Evolutionary conservation across 2,888 invertebrate species (phyloP).

Genomic region (Julus scanicus): DNA sequence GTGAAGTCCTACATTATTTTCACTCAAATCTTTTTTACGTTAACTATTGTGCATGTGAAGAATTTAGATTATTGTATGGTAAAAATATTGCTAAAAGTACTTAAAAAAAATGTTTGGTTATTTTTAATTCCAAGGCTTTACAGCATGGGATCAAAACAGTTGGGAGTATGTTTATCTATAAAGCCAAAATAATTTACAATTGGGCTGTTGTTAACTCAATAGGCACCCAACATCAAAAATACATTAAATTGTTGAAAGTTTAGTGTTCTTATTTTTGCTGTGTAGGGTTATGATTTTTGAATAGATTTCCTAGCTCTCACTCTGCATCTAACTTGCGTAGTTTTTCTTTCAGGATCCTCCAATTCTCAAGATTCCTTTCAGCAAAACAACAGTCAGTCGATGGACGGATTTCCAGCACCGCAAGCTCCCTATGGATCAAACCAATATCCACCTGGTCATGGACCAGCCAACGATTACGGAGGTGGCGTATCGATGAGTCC

Average conservation of each 20-base stretch:
- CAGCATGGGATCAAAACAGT: no score
- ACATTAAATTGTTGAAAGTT: no score
- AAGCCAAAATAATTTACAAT: no score
- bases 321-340: not conserved
- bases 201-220: no score
- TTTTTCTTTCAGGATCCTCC: conserved; percentile 76
- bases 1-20: conserved; percentile 36
- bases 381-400: conserved; percentile 75
- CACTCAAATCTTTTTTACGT: not conserved
- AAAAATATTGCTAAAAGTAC: no score
- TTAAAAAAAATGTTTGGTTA: no score
- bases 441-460: conserved; percentile 59
- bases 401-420: conserved; percentile 73
- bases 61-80: no score
- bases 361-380: conserved; percentile 93
- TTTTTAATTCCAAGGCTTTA: no score
- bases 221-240: no score
- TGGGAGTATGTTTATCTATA: no score
- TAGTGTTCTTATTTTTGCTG: not conserved
- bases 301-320: not conserved
- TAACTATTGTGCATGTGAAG: no score
- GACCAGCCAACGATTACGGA: conserved; percentile 55
- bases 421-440: conserved; percentile 59
- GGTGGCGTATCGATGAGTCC: conserved; percentile 46
- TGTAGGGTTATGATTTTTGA: not conserved